Evolutionary conservation across 2,888 invertebrate species (phyloP), one percentile per base, ranked within the genome.

Genomic region (Atrina japonica): DNA sequence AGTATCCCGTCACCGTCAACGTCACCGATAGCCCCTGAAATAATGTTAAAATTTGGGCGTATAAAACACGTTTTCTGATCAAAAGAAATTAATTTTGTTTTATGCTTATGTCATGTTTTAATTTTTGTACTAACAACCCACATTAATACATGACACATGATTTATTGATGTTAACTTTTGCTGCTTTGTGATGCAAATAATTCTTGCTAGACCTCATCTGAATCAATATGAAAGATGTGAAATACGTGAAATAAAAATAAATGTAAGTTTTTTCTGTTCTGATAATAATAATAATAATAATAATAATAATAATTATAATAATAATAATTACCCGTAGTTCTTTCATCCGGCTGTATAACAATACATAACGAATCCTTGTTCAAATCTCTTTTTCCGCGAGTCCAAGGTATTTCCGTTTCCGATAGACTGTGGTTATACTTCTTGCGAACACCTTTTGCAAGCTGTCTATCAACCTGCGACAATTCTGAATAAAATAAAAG

Each of bases 1-100:
- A 85, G 72, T 27, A 71, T 75, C 0, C 86, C 85, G 69, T 88
- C 88, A 0, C 87, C 87, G 58, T 87, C 87, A 14, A 88, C 84
- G 64, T 88, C 88, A 25, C 86, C 86, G n/a, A 88, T 63, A 7
- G 86, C 84, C 30, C 88, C 88, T 86, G 73, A 1, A 76, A 65
- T 21, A 25, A 18, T 23, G n/a, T n/a, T n/a, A n/a, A n/a, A n/a
- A n/a, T n/a, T n/a, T n/a, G n/a, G n/a, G n/a, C n/a, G n/a, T n/a
- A n/a, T n/a, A n/a, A n/a, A n/a, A n/a, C n/a, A n/a, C n/a, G n/a
- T n/a, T n/a, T n/a, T n/a, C n/a, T n/a, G n/a, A n/a, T n/a, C 40
- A 30, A 14, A 50, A 16, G 1, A 5, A 50, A 50, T 50, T 21
- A 14, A 43, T 18, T 21, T 25, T 18, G 14, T 5, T 18, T 5